These are phyloP conservation scores for Elanus axillaris DNA, from an alignment of 2,113 vertebrate genomes.

Conservation along the genomic window DNA sequence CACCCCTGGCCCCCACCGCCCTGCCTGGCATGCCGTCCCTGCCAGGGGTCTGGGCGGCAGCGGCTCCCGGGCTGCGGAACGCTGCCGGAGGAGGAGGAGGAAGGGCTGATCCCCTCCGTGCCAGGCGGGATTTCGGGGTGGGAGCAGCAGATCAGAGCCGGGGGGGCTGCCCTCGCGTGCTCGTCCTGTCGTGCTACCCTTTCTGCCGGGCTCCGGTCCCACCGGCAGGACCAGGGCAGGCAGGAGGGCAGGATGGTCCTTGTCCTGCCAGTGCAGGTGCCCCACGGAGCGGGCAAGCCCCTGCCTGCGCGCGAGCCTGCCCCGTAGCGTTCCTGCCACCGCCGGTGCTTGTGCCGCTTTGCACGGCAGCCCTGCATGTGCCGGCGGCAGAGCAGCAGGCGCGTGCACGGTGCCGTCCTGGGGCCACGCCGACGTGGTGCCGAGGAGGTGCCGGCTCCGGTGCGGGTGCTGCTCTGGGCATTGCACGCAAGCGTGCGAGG, in stretches of 20 bases:
- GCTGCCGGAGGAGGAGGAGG: not conserved
- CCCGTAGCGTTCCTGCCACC: accelerated
- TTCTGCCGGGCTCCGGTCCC: not conserved
- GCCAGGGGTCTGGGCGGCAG: not conserved
- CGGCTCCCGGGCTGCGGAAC: not conserved
- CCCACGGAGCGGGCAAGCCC: not conserved
- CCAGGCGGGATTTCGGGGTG: not conserved
- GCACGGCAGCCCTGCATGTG: not conserved
- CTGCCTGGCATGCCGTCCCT: not conserved
- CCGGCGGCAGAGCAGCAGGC: not conserved
- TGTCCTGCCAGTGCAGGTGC: not conserved
- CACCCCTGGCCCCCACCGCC: not conserved
- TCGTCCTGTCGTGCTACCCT: accelerated
- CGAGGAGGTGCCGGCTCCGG: not conserved
- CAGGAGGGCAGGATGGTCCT: not conserved
- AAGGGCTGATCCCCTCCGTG: not conserved
- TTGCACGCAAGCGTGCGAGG: too few relatives aligned
- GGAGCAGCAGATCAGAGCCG: not conserved
- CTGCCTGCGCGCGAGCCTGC: not conserved
- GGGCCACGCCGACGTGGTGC: not conserved
- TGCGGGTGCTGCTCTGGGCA: not conserved
- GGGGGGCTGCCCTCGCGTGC: not conserved
- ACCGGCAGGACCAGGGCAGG: accelerated
- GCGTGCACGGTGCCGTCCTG: not conserved
- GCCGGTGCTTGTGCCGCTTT: not conserved